Evolutionary conservation across 2,888 invertebrate species (phyloP).

Genomic region (Hesperia comma): DNA sequence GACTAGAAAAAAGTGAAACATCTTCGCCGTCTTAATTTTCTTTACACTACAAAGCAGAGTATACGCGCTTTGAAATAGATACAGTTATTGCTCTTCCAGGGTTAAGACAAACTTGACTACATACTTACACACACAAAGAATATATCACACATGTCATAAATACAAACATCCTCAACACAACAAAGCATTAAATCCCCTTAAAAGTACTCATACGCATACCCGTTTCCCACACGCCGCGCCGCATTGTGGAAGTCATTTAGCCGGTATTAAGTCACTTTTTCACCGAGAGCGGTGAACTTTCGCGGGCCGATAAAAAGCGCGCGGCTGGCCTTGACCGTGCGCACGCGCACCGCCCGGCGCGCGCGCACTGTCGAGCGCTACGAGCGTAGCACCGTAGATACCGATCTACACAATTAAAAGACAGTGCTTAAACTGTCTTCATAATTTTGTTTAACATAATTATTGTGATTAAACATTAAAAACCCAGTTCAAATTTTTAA

Average conservation of each 20-base stretch:
- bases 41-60: too few relatives aligned
- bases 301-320: slow-evolving; percentile 67
- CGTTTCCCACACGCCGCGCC: slow-evolving; percentile 24
- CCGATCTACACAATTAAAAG: not conserved
- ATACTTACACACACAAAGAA: too few relatives aligned
- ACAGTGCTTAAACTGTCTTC: not conserved
- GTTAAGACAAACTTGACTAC: too few relatives aligned
- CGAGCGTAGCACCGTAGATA: slow-evolving; percentile 34
- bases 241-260: slow-evolving; percentile 27
- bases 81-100: too few relatives aligned
- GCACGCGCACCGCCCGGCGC: slow-evolving; percentile 47
- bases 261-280: slow-evolving; percentile 38
- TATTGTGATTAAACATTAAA: too few relatives aligned
- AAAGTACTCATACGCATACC: slow-evolving; percentile 1
- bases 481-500: too few relatives aligned
- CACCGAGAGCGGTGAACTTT: slow-evolving; percentile 73
- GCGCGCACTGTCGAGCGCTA: slow-evolving; percentile 36
- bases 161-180: not conserved
- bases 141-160: not conserved
- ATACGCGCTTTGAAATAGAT: too few relatives aligned
- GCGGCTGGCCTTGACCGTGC: slow-evolving; percentile 78
- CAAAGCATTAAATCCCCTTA: not conserved
- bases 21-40: too few relatives aligned
- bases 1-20: too few relatives aligned
- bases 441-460: too few relatives aligned